Conservation (phyloP, 2,797 vertebrate species). For the Chiroxiphia lanceolata region DNA sequence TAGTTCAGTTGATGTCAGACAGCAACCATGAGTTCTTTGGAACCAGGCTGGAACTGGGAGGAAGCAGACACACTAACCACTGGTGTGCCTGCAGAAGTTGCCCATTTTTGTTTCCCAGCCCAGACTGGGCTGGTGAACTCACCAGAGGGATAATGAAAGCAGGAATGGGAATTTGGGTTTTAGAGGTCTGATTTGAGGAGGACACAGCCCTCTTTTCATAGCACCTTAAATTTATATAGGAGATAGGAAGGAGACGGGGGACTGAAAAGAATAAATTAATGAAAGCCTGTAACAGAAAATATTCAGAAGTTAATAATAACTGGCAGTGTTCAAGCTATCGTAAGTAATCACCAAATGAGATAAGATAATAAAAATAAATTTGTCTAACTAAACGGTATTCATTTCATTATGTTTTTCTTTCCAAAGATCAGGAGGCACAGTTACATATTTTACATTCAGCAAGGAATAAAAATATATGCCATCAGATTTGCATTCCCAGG, state of each 20-base stretch:
- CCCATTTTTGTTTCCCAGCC: neutral
- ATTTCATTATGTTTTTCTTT: neutral
- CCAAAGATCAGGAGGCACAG: neutral
- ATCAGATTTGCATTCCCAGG: neutral
- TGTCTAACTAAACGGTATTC: neutral
- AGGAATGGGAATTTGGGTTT: neutral
- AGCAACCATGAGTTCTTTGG: neutral
- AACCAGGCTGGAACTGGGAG: neutral
- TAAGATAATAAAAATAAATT: neutral
- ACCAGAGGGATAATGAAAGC: neutral
- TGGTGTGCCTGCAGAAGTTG: neutral
- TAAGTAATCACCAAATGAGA: neutral
- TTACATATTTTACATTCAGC: neutral
- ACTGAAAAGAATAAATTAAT: neutral
- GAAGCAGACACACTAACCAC: neutral
- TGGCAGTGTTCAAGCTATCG: neutral
- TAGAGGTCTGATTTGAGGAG: neutral
- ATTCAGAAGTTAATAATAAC: neutral
- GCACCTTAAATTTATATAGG: neutral
- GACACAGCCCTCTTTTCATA: neutral
- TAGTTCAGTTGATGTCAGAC: neutral
- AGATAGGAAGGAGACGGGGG: neutral
- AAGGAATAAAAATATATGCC: neutral
- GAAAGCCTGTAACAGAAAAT: neutral
- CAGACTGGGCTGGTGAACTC: neutral